phyloP scores from a whole-genome alignment of 2,888 invertebrate species.

The Polymixis lichenea region DNA sequence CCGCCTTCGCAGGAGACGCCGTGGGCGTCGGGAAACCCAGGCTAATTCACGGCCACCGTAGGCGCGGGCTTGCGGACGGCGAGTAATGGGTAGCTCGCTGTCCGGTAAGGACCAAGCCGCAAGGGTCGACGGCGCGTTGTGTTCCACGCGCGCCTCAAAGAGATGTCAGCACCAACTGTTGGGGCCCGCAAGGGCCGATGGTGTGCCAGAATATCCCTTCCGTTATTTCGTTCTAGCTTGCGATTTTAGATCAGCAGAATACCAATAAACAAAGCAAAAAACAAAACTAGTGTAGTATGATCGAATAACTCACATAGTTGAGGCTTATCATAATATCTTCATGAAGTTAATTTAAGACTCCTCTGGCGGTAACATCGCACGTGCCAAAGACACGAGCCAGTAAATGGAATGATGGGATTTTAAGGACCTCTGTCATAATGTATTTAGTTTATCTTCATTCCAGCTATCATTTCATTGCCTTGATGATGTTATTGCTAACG shows the following conservation, averaged over 20 bases:
- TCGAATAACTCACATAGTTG: not conserved
- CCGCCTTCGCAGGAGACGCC: no score
- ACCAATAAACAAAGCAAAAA: not conserved
- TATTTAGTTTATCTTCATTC: constrained; percentile 35
- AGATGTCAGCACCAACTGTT: no score
- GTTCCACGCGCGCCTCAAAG: no score
- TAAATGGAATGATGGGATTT: constrained; percentile 31
- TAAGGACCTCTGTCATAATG: constrained; percentile 32
- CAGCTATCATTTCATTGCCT: constrained; percentile 20
- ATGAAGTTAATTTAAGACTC: constrained; percentile 17
- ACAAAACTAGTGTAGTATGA: not conserved
- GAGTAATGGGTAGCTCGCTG: no score
- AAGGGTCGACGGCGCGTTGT: no score
- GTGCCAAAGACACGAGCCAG: not conserved
- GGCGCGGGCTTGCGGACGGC: no score
- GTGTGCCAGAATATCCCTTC: no score
- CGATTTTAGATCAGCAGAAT: not conserved
- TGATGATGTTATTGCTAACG: constrained; percentile 17
- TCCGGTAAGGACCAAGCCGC: no score
- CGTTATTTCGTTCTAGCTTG: no score
- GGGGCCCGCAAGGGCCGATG: no score
- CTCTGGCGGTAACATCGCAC: not conserved
- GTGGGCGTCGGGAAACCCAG: no score
- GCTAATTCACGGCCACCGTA: no score
- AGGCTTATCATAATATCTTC: not conserved